These are phyloP conservation scores for Typhlomys cinereus DNA, from an alignment of 2,113 vertebrate genomes.

Conservation along the genomic window DNA sequence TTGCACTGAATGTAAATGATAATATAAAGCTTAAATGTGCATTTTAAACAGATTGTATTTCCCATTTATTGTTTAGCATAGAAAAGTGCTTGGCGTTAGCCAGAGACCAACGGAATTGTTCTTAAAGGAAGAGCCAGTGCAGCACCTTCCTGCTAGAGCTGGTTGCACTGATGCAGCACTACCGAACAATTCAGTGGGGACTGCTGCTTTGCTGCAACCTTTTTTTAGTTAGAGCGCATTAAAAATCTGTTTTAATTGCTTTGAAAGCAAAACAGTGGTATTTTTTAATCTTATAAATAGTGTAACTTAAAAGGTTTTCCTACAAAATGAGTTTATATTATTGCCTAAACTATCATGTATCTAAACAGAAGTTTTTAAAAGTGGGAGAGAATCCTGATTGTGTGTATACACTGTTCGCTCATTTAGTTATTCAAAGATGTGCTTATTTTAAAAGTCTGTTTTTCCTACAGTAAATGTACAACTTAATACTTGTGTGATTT, in stretches of 20 bases:
- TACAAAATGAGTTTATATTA: conserved; percentile 83
- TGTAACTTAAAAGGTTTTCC: conserved; percentile 83
- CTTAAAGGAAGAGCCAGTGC: conserved; percentile 44
- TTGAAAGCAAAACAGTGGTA: conserved; percentile 74
- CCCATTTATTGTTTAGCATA: conserved; percentile 75
- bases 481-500: conserved; percentile 49
- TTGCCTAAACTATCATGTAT: conserved; percentile 79
- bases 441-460: conserved; percentile 68
- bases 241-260: conserved; percentile 72
- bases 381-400: not conserved
- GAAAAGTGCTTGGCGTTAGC: conserved; percentile 67
- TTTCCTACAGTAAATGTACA: conserved; percentile 59
- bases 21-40: conserved; percentile 71
- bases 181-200: conserved; percentile 36
- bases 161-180: conserved; percentile 56
- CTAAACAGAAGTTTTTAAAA: conserved; percentile 77
- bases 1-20: conserved; percentile 83
- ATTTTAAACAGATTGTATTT: conserved; percentile 79
- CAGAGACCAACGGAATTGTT: conserved; percentile 52
- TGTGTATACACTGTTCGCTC: conserved; percentile 31
- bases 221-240: conserved; percentile 80
- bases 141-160: conserved; percentile 80
- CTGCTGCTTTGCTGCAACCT: conserved; percentile 73
- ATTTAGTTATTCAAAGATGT: conserved; percentile 48
- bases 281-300: conserved; percentile 77